phyloP scores from a whole-genome alignment of 2,888 invertebrate species.

The Lepidocyrtoides sp. region DNA sequence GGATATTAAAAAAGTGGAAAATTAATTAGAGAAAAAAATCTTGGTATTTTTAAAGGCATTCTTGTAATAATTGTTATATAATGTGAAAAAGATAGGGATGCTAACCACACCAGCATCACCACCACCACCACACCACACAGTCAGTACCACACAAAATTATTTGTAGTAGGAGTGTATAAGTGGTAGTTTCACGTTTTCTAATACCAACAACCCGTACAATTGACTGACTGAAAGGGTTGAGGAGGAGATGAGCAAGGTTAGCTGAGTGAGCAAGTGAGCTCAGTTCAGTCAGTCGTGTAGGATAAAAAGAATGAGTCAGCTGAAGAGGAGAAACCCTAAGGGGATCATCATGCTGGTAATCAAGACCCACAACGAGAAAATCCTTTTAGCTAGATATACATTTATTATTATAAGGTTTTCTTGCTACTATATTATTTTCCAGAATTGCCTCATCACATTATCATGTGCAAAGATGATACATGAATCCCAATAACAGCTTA shows the following conservation, averaged over 20 bases:
- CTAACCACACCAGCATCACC: conserved; percentile 56
- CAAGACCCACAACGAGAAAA: conserved; percentile 77
- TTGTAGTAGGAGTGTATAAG: conserved; percentile 19
- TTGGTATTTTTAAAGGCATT: conserved; percentile 64
- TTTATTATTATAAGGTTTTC: too few species aligned
- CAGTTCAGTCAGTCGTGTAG: neutral
- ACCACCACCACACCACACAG: conserved; percentile 29
- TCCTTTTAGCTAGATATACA: too few species aligned
- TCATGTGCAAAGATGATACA: conserved; percentile 6
- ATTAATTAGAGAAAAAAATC: conserved; percentile 79
- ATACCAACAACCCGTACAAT: conserved; percentile 79
- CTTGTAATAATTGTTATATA: conserved; percentile 67
- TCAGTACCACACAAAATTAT: conserved; percentile 62
- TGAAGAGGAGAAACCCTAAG: conserved; percentile 73
- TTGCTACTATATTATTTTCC: conserved; percentile 33
- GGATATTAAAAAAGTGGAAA: conserved; percentile 75
- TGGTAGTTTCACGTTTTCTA: neutral
- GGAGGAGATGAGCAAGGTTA: conserved; percentile 29
- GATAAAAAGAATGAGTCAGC: conserved; percentile 66
- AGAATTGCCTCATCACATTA: conserved; percentile 12
- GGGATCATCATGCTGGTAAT: conserved; percentile 85
- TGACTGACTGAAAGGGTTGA: conserved; percentile 2
- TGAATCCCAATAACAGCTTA: too few species aligned
- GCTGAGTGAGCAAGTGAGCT: conserved; percentile 15
- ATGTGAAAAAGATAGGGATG: conserved; percentile 53